Evolutionary conservation across 2,888 invertebrate species (phyloP).

Genomic region (Abrostola tripartita): DNA sequence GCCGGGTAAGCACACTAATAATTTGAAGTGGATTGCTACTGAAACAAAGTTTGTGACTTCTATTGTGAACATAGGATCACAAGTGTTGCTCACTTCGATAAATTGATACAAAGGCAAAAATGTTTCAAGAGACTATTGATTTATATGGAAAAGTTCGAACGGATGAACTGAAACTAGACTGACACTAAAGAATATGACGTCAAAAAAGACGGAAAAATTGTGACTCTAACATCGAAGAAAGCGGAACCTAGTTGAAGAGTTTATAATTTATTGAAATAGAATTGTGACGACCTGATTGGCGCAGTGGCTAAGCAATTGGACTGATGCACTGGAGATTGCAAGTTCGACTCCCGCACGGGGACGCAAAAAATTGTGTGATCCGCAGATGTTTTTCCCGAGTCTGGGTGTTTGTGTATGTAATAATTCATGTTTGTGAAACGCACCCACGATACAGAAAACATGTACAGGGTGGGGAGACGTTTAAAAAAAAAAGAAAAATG

Average conservation of each 20-base stretch:
- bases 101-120: slow-evolving; percentile 47
- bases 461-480: too few relatives aligned
- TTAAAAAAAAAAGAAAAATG: too few relatives aligned
- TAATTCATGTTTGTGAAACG: too few relatives aligned
- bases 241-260: slow-evolving; percentile 45
- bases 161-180: not conserved
- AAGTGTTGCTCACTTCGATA: slow-evolving; percentile 41
- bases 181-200: slow-evolving; percentile 22
- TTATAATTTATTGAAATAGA: slow-evolving; percentile 42
- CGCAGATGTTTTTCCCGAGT: too few relatives aligned
- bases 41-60: slow-evolving; percentile 62
- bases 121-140: slow-evolving; percentile 46
- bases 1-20: slow-evolving; percentile 60
- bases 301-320: too few relatives aligned
- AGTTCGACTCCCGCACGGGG: too few relatives aligned
- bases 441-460: too few relatives aligned
- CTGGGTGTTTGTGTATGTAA: too few relatives aligned
- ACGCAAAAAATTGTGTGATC: too few relatives aligned
- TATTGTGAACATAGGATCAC: slow-evolving; percentile 45
- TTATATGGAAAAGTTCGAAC: slow-evolving; percentile 33
- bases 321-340: too few relatives aligned
- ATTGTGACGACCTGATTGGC: too few relatives aligned
- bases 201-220: slow-evolving; percentile 33
- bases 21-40: slow-evolving; percentile 65
- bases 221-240: slow-evolving; percentile 44